Evolutionary conservation across 1,140 invertebrate species (phyloP), one percentile per base, ranked within the genome.

Genomic region (Radopholus similis): DNA sequence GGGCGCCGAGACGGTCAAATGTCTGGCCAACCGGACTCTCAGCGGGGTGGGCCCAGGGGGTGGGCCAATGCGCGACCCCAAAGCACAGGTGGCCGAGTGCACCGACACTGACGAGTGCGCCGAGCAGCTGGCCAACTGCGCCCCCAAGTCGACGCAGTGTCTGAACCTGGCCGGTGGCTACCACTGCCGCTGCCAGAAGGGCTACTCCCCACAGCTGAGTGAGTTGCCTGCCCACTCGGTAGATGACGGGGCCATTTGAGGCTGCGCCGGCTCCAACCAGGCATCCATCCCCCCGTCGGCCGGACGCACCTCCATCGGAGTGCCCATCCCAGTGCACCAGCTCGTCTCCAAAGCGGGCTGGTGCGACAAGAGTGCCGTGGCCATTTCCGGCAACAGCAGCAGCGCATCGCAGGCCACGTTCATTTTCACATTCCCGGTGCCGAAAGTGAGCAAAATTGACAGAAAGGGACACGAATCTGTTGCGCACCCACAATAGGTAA

Each of bases 91-190:
- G 5, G 91, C 92, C 0, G 63, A 73, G 64, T 81, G 79, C 49
- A 42, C 66, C 86, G 93, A 95, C 83, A 89, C 95, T 38, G 93
- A 96, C 76, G 93, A 96, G 85, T 96, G 93, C 84, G 86, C 87
- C 1, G 90, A 88, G 44, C 90, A 90, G 64, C 30, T 40, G 15
- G 72, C 77, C 18, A 70, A 66, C 49, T 78, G 79, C 51, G 55
- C 70, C 21, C 26, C 64, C 6, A 57, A 72, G 23, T 68, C 70
- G 3, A 82, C 93, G 0, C 89, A 92, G 83, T 96, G 93, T 83
- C 88, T 89, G 55, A 96, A 96, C 79, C 89, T 89, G 23, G 88
- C 90, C 38, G 93, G 93, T 54, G 90, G 91, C 26, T 95, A 95
- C 84, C 89, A 89, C 64, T 96, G 93, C 79, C 90, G 91, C 75